Percentiles rank a stretch among this genome's conserved stretches.
Conservation (phyloP, 2,797 vertebrate species). For the Fistularia commersonii region DNA sequence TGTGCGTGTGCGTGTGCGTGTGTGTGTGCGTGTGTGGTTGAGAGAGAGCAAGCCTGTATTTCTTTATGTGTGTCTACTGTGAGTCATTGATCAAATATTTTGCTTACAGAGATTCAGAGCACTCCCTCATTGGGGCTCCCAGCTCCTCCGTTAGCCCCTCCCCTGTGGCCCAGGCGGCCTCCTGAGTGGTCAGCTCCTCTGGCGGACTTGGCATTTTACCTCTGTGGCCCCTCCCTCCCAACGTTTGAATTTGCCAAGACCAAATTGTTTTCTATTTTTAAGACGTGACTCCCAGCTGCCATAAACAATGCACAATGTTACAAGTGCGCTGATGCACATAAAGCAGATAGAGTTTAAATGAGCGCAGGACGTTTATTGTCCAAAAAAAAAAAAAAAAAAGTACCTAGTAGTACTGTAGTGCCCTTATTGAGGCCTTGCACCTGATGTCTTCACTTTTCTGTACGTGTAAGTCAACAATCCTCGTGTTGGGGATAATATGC, state of each 20-base stretch:
- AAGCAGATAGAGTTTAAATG: conserved; percentile 3
- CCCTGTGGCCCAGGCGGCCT: conserved; percentile 34
- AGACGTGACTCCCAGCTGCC: conserved; percentile 27
- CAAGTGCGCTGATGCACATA: conserved; percentile 12
- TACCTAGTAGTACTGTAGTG: too few species aligned
- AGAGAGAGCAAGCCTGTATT: conserved; percentile 3
- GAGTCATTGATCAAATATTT: conserved; percentile 83
- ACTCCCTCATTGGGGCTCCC: conserved; percentile 62
- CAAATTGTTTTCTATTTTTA: conserved; percentile 44
- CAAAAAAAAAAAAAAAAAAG: too few species aligned
- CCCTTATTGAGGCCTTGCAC: conserved; percentile 2
- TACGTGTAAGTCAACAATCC: background rate
- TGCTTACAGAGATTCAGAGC: conserved; percentile 65
- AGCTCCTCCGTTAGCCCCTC: conserved; percentile 45
- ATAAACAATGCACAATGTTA: conserved; percentile 34
- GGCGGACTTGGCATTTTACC: conserved; percentile 47
- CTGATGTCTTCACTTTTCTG: background rate
- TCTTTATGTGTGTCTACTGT: conserved; percentile 52
- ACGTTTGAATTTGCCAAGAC: conserved; percentile 55
- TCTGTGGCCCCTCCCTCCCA: conserved; percentile 32
- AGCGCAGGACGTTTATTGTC: background rate
- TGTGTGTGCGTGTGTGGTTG: conserved; percentile 2
- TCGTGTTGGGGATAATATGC: background rate
- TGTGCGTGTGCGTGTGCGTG: conserved; percentile 8
- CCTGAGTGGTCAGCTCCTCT: conserved; percentile 51